Evolutionary conservation across 1,140 invertebrate species (phyloP), one percentile per base, ranked within the genome.

Genomic region (Aphidius gifuensis): DNA sequence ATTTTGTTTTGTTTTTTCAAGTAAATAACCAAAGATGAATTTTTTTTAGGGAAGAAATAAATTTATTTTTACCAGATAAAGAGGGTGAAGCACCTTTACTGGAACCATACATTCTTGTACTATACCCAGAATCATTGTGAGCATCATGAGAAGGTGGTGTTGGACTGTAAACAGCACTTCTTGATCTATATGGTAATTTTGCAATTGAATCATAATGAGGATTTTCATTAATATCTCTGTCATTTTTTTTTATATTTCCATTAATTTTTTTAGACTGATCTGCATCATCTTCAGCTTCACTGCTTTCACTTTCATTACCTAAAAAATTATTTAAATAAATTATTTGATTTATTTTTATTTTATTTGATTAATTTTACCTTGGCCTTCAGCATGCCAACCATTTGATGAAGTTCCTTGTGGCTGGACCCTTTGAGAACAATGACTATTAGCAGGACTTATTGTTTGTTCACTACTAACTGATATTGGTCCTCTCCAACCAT

Each of bases 91-190:
- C 88, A 1, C 89, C 89, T 71, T 90, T 88, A 7, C 88, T 90
- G 51, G 88, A 90, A 6, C 88, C 89, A 62, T 89, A 90, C 65
- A 90, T 87, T 68, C 89, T 87, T 9, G 89, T 91, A 64, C 88
- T 90, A 70, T 91, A 91, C 3, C 89, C 90, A 9, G 90, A 91
- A 75, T 91, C 90, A 70, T 90, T 90, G 69, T 90, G 88, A 0
- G 85, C 85, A 68, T 90, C 88, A 44, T 77, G 70, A 21, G 73
- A 61, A 50, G 69, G 72, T 16, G 74, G 72, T 23, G 75, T 78
- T 3, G 77, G 78, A 68, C 78, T 80, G 62, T 80, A 80, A 53
- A 80, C 77, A n/a, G 75, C 73, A 58, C 68, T 78, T 38, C 78
- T 71, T n/a, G 76, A 76, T 64, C 78, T 71, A 64, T 77, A 81